Evolutionary conservation across 2,113 vertebrate species (phyloP), one percentile per base, ranked within the genome.

Genomic region (Crypturellus undulatus): DNA sequence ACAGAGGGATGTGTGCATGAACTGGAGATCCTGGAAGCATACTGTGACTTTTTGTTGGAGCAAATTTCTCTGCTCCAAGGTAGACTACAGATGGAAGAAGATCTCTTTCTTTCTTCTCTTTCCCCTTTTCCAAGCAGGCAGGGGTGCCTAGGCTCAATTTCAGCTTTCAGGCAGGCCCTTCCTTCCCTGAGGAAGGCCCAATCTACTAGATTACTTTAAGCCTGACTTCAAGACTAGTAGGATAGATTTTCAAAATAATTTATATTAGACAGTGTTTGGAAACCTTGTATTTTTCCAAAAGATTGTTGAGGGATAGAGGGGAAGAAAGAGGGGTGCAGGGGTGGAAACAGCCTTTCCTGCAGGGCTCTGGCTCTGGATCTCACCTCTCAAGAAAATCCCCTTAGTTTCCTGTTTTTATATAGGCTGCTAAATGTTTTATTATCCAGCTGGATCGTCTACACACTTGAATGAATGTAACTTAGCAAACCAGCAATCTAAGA

Each of bases 11-110:
- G 8, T 67, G 54, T 79, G 54, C 73, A 83, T 82, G 63, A 90
- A 88, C 63, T 67, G 56, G 36, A 94, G 96, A 85, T 85, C n/a
- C 63, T 91, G 24, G 2, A 9, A 87, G 22, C 43, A 30, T 62
- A 85, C 69, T 90, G 30, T 84, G 34, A 47, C 19, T 7, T 9
- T 56, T 49, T 87, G 18, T 65, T 96, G 79, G 87, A 95, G 91
- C 32, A 18, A 40, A 21, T 79, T 93, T 90, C 75, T 89, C 20
- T 77, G 63, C 34, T 70, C 0, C 0, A 32, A 40, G 54, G 60
- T 14, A 83, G 79, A 52, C 30, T 28, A 87, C 21, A 30, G 77
- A 68, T 28, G 72, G 67, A 24, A 12, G 22, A 81, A 30, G 34
- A 82, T 83, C 36, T 34, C 30, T 14, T 73, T 90, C 84, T 90